A percentile compares a stretch with the other conserved stretches of the same genome.
phyloP scores from a whole-genome alignment of 2,113 vertebrate species.

The Brachyistius frenatus region DNA sequence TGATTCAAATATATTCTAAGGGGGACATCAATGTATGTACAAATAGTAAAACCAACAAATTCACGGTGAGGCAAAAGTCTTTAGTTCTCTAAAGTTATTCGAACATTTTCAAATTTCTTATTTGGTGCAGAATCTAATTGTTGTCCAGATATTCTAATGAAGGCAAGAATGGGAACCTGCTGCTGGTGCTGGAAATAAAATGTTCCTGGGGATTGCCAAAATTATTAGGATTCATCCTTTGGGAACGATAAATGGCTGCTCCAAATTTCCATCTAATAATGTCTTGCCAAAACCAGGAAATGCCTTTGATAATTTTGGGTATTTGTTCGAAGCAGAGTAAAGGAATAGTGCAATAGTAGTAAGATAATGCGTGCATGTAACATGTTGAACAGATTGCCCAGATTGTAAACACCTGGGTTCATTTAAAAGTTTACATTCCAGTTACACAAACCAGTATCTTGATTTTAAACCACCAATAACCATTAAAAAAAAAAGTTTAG shows the following conservation, averaged over 20 bases:
- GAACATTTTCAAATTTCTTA: background rate
- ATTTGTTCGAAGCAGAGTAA: constrained; percentile 1
- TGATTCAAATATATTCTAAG: background rate
- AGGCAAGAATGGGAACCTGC: background rate
- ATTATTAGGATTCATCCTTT: background rate
- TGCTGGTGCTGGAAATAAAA: background rate
- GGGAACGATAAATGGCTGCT: background rate
- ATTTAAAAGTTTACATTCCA: background rate
- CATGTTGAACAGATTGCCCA: background rate
- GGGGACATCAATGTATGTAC: no score
- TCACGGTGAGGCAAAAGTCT: background rate
- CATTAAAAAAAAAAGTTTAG: no score
- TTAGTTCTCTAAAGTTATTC: no score
- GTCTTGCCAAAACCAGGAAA: background rate
- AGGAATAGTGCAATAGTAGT: background rate
- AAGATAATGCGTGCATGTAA: background rate
- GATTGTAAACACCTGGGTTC: background rate
- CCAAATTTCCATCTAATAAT: background rate
- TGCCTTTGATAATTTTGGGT: background rate
- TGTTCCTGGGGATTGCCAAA: background rate
- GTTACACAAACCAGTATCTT: background rate
- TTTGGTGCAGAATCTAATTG: background rate
- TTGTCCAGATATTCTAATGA: background rate
- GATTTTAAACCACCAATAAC: background rate
- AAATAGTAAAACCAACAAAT: background rate